A percentile compares a stretch with the other conserved stretches of the same genome.
Evolutionary conservation across 2,113 vertebrate genomes (phyloP).

Genomic region (Lethenteron camtschaticum): DNA sequence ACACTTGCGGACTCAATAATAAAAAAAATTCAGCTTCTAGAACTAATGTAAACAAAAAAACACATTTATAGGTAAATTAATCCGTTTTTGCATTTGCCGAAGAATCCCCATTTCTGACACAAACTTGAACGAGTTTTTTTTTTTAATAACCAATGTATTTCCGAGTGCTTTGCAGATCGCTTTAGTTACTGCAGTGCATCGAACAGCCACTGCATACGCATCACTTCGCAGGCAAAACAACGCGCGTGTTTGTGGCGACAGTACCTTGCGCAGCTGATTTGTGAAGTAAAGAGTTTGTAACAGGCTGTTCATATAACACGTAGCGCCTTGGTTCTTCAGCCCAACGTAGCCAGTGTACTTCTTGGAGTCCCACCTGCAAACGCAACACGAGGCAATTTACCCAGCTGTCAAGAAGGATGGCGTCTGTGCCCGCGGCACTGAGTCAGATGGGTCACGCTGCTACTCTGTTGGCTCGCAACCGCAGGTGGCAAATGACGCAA

Average conservation of each 20-base stretch:
- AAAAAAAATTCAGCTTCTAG: too few relatives aligned
- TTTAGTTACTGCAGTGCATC: too few relatives aligned
- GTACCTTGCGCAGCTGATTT: constrained; percentile 83
- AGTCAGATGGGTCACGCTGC: too few relatives aligned
- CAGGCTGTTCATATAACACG: constrained; percentile 98
- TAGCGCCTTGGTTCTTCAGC: constrained; percentile 94
- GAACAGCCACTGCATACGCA: too few relatives aligned
- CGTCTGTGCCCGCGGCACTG: neutral
- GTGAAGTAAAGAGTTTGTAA: constrained; percentile 97
- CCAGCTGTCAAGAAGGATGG: neutral
- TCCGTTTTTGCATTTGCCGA: neutral
- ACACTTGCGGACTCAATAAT: too few relatives aligned
- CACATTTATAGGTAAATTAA: neutral
- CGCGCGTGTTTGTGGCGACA: neutral
- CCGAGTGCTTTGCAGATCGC: too few relatives aligned
- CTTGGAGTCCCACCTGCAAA: constrained; percentile 87
- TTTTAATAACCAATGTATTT: too few relatives aligned
- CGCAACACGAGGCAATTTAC: constrained; percentile 7
- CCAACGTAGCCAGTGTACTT: constrained; percentile 97
- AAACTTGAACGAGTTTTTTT: too few relatives aligned
- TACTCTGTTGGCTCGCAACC: too few relatives aligned
- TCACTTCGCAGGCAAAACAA: too few relatives aligned
- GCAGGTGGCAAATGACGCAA: too few relatives aligned
- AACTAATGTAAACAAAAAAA: constrained; percentile 4
- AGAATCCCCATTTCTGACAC: too few relatives aligned